Percentiles rank a stretch among this genome's conserved stretches.
Conservation (phyloP, 92 coral and sea anemone species). For the Epizoanthus rinbou region DNA sequence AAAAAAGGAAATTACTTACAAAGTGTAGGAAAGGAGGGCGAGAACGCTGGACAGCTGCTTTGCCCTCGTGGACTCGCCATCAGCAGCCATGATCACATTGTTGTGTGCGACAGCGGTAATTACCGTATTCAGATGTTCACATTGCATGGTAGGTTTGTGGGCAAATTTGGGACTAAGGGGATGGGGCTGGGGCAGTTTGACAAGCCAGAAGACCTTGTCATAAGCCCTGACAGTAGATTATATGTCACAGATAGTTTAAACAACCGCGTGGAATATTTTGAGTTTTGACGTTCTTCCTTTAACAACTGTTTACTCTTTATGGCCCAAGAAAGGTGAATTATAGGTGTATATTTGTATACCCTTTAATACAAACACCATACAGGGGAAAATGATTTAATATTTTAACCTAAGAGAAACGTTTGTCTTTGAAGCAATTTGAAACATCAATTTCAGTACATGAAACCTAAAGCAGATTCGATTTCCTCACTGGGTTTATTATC, state of each 20-base stretch:
- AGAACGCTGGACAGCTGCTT: conserved; percentile 30
- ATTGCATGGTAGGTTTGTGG: conserved; percentile 57
- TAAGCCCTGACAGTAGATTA: conserved; percentile 30
- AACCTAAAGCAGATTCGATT: no score
- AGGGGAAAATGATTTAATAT: no score
- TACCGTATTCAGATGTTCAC: conserved; percentile 49
- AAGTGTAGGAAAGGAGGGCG: conserved; percentile 21
- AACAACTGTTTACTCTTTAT: background rate
- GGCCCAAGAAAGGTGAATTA: no score
- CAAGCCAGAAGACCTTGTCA: conserved; percentile 21
- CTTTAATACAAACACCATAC: no score
- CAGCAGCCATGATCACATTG: conserved; percentile 37
- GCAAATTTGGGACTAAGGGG: conserved; percentile 42
- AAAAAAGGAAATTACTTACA: conserved; percentile 24
- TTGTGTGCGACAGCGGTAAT: conserved; percentile 46
- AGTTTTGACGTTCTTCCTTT: background rate
- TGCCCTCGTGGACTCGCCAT: conserved; percentile 37
- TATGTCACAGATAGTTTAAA: conserved; percentile 26
- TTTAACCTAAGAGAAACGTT: no score
- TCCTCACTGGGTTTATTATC: no score
- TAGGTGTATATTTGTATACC: no score
- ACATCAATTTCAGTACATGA: no score
- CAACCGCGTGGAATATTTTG: conserved; percentile 42
- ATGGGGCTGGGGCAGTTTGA: conserved; percentile 44
- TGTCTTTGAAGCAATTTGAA: no score